Conservation (phyloP, 2,113 vertebrate genomes). For the Talpa occidentalis region DNA sequence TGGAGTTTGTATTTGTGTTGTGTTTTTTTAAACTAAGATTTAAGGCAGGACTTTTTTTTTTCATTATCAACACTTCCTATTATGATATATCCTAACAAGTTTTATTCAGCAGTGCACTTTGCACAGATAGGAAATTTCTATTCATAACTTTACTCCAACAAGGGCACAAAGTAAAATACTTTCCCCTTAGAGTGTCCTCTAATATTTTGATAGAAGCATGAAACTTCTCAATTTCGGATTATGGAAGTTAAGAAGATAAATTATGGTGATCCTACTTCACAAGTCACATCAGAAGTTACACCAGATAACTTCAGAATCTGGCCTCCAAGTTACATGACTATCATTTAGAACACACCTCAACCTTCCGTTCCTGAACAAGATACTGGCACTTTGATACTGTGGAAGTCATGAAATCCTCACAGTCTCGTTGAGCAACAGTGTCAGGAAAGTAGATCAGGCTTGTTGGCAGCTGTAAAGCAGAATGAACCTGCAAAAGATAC, state of each 20-base stretch:
- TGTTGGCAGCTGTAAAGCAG: neutral
- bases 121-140: slow-evolving; percentile 4
- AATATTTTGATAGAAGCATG: neutral
- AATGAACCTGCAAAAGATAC: neutral
- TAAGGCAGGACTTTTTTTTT: neutral
- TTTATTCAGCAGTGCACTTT: neutral
- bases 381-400: neutral
- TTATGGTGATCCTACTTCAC: neutral
- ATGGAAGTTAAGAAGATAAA: neutral
- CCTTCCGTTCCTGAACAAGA: neutral
- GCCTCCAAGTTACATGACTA: neutral
- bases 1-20: neutral
- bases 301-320: neutral
- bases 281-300: neutral
- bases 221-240: neutral
- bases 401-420: neutral
- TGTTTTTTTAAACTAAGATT: slow-evolving; percentile 8
- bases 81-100: neutral
- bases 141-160: neutral
- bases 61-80: neutral
- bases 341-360: neutral
- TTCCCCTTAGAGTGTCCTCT: neutral
- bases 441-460: neutral
- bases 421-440: neutral
- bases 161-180: neutral